Evolutionary conservation across 2,113 vertebrate species (phyloP).

Genomic region (Trogon surrucura): DNA sequence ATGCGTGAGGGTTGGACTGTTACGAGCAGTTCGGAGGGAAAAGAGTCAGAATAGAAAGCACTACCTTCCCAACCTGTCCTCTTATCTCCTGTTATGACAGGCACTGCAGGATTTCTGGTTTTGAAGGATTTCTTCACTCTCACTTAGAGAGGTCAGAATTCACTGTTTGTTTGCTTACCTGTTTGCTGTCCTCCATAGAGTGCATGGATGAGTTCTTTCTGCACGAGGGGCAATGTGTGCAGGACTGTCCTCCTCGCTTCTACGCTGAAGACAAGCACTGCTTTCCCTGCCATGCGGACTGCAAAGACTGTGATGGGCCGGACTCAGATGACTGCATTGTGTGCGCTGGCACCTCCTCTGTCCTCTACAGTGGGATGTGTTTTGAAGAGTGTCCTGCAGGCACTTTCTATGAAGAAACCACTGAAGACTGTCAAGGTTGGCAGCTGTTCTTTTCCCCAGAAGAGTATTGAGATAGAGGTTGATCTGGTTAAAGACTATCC

Average conservation of each 20-base stretch:
- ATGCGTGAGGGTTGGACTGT: neutral
- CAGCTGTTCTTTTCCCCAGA: neutral
- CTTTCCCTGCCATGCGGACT: constrained; percentile 80
- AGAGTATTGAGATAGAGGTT: neutral
- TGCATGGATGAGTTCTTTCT: constrained; percentile 82
- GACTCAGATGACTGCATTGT: constrained; percentile 80
- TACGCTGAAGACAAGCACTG: constrained; percentile 77
- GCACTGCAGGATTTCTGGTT: neutral
- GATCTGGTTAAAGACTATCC: neutral
- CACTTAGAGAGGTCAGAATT: neutral
- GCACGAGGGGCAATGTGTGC: constrained; percentile 76
- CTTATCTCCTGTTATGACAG: neutral
- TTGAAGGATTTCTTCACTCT: neutral
- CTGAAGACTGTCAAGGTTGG: constrained; percentile 83
- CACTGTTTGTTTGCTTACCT: rapidly evolving
- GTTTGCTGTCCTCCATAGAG: constrained; percentile 63
- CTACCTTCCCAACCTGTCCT: neutral
- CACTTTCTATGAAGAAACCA: constrained; percentile 77
- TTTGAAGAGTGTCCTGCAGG: constrained; percentile 76
- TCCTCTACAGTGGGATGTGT: constrained; percentile 80
- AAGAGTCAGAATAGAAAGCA: neutral
- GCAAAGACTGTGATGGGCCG: constrained; percentile 83
- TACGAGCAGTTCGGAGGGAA: neutral
- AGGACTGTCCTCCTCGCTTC: constrained; percentile 82
- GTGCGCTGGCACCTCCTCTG: constrained; percentile 60